These are phyloP conservation scores for Lissonota sp. DNA, from an alignment of 2,888 invertebrate genomes.

Conservation along the genomic window DNA sequence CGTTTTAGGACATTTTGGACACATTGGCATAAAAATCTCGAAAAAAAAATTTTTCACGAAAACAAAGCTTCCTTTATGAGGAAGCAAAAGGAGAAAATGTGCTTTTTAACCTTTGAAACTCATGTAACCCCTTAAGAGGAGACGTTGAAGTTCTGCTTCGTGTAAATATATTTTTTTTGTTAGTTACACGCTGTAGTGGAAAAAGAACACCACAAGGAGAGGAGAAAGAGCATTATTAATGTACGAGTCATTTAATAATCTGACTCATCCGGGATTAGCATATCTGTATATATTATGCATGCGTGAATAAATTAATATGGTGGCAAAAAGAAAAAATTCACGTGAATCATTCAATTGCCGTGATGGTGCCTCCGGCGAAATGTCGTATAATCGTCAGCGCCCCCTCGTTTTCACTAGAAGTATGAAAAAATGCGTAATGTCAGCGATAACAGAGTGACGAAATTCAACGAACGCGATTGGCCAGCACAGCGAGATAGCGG, in stretches of 20 bases:
- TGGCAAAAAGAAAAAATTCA: conserved; percentile 38
- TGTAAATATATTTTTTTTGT: not conserved
- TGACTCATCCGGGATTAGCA: conserved; percentile 63
- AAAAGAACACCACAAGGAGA: conserved; percentile 20
- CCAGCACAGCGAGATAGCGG: not conserved
- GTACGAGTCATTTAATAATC: conserved; percentile 64
- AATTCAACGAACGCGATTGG: conserved; percentile 34
- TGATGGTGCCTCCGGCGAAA: conserved; percentile 33
- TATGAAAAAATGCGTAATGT: conserved; percentile 29
- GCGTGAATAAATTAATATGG: conserved; percentile 11
- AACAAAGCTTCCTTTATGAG: no score
- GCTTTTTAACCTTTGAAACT: not conserved
- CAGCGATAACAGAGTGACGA: conserved; percentile 37
- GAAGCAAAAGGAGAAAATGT: not conserved
- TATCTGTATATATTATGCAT: conserved; percentile 7
- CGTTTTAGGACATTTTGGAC: no score
- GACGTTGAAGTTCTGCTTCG: not conserved
- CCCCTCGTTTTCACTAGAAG: conserved; percentile 18
- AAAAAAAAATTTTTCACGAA: no score
- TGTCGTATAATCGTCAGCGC: conserved; percentile 34
- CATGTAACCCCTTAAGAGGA: not conserved
- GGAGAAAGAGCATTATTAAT: conserved; percentile 61
- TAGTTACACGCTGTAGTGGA: not conserved
- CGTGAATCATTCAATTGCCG: conserved; percentile 62
- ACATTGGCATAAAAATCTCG: no score